Evolutionary conservation across 2,888 invertebrate genomes (phyloP).

Genomic region (Gastrophysa polygoni): DNA sequence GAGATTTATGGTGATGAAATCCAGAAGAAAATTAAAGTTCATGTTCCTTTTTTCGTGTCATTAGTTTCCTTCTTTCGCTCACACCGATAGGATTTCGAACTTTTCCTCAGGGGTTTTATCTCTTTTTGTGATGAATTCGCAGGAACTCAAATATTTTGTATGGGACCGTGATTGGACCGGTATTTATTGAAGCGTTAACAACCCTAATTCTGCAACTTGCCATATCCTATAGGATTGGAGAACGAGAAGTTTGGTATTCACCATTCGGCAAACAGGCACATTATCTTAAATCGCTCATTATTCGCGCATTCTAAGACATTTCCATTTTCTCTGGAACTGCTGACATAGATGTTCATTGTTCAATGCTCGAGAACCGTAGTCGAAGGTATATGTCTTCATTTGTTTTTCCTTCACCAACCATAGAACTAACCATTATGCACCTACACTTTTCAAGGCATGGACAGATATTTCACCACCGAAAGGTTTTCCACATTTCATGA

Average conservation of each 20-base stretch:
- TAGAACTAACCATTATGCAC: too few relatives aligned
- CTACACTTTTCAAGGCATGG: too few relatives aligned
- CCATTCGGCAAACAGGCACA: conserved; percentile 11
- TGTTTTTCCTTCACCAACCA: too few relatives aligned
- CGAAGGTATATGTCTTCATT: too few relatives aligned
- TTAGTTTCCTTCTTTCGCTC: conserved; percentile 41
- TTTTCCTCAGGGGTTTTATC: conserved; percentile 35
- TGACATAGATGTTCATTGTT: too few relatives aligned
- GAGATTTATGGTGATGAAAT: conserved; percentile 58
- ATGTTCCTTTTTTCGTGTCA: conserved; percentile 48
- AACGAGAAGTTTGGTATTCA: conserved; percentile 9
- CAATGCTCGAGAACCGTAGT: neutral
- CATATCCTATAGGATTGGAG: conserved; percentile 16
- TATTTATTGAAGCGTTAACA: conserved; percentile 36
- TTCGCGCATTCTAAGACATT: neutral
- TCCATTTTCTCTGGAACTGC: neutral
- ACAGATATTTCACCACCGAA: too few relatives aligned
- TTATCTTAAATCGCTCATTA: neutral
- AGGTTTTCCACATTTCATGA: too few relatives aligned
- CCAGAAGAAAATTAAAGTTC: conserved; percentile 56
- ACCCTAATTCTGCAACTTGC: conserved; percentile 31
- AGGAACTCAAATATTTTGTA: conserved; percentile 40
- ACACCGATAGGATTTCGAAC: conserved; percentile 39
- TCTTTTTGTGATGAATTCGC: conserved; percentile 35
- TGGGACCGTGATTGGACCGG: conserved; percentile 35